Evolutionary conservation across 1,140 invertebrate genomes (phyloP).

Genomic region (Neuroterus valhalla): DNA sequence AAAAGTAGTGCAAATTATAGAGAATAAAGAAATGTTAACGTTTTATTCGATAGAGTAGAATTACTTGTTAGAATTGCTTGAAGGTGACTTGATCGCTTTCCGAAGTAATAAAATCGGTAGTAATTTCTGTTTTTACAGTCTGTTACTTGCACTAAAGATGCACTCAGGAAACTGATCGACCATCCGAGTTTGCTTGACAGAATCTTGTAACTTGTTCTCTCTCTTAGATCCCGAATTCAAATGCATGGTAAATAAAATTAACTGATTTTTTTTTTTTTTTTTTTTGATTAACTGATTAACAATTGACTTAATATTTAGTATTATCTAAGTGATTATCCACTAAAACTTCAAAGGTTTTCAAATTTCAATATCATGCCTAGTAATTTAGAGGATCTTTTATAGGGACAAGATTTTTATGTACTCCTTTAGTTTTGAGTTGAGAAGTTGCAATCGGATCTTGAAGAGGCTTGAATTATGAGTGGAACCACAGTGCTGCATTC

Average conservation of each 20-base stretch:
- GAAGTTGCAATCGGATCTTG: conserved; percentile 29
- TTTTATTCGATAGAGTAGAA: background rate
- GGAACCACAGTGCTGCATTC: conserved; percentile 7
- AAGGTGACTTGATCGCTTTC: background rate
- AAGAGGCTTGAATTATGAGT: conserved; percentile 20
- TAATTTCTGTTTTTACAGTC: conserved; percentile 5
- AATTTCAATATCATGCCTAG: background rate
- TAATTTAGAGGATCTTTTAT: background rate
- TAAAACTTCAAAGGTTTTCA: too few species aligned
- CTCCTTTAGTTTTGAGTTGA: conserved; percentile 14
- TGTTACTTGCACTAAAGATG: background rate
- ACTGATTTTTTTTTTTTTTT: too few species aligned
- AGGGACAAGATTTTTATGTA: conserved; percentile 14
- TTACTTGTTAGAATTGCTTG: background rate
- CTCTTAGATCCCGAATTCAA: background rate
- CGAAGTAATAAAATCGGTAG: background rate
- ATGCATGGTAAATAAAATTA: too few species aligned
- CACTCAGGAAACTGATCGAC: background rate
- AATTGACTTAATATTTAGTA: background rate
- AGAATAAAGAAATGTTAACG: too few species aligned
- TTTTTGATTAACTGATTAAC: background rate
- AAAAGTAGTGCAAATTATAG: background rate
- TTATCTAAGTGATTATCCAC: too few species aligned
- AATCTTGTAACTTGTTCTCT: background rate
- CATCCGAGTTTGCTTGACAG: background rate